Base-by-base conservation (phyloP, 2,797 vertebrate genomes). In the Lacerta agilis region DNA sequence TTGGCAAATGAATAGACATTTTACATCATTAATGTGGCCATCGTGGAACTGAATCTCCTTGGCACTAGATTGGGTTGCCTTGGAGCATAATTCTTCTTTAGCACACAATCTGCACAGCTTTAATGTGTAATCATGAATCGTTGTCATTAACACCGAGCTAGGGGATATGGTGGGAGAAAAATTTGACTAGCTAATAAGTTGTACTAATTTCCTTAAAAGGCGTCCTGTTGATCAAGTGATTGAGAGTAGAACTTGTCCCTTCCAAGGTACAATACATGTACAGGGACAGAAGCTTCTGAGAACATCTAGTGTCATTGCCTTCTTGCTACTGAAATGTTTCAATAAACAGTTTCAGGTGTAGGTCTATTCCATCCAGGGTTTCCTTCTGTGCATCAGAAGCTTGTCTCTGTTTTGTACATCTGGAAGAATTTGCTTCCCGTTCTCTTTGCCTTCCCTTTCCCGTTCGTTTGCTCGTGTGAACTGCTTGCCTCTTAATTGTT, bases 21-120 rank as follows among this genome's bases (percentile, higher is more conserved):
- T 73, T 49, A 15, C 43, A 49, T 27, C 11, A 36, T 69, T 71
- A 69, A 69, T 79, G 29, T 18, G 9, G 8, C 5, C 61, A 58
- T n/a, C 61, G 41, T n/a, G 71, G 45, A 83, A 88, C 20, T 41
- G 9, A 88, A 69, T 69, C 36, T 78, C 78, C 36, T 79, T 88
- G 82, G 10, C 33, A 78, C 15, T 29, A 9, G 49, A 67, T 17
- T 83, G 43, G 13, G 43, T 83, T 79, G 77, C 64, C 64, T 83
- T 88, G 15, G 73, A 69, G 25, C 41, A 67, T 82, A 81, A 87
- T 87, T 82, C 61, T 61, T 33, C 76, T 71, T 77, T 58, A 41
- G 36, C 23, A 58, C 20, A 9, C 33, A 67, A 8, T 61, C 33
- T 78, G 27, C 45, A 18, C 45, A 79, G 69, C 45, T 83, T 13